Base-by-base conservation (phyloP, 2,797 vertebrate genomes). In the Heterohyrax brucei region DNA sequence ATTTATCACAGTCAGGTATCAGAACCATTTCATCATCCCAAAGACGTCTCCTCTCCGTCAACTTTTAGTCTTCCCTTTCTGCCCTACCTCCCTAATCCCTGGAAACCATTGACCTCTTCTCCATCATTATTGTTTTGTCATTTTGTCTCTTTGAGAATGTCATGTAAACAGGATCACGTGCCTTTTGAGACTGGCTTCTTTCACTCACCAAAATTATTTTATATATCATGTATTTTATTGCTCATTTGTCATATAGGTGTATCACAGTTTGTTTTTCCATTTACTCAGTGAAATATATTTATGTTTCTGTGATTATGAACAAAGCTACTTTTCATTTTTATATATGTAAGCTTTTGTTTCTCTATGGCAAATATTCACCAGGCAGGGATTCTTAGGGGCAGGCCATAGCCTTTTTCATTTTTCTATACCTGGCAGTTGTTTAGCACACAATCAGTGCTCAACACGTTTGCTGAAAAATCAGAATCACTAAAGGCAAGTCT, bases 141-240 rank as follows among this genome's bases (percentile, higher is more conserved):
- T 44, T 94, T 87, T 90, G 3, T 88, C 66, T 88, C 76, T 62
- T 75, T 56, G 62, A 88, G 39, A 80, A 72, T 91, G 26, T 89
- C 44, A 61, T 61, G 8, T n/a, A 82, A 91, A 59, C 79, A 53
- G 24, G 84, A 56, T 94, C 82, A 19, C 3, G 28, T 56, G 53
- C 53, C 53, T 83, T 89, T 90, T 73, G 72, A 87, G 30, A 79
- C 21, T 61, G 44, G 14, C 12, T 82, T 77, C 28, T 88, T 77
- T 92, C 64, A 83, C 21, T 53, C 79, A 78, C 68, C 18, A 48
- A 73, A 83, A 75, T 68, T 75, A 1, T 66, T 72, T 14, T 10
- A n/a, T 39, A 14, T 82, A 64, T 83, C 72, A 56, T 80, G 50
- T 73, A 21, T 61, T 21, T 61, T 61, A 12, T 56, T 39, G 53